Evolutionary conservation across 2,797 vertebrate genomes (phyloP), one percentile per base, ranked within the genome.

Genomic region (Galaxias olidus): DNA sequence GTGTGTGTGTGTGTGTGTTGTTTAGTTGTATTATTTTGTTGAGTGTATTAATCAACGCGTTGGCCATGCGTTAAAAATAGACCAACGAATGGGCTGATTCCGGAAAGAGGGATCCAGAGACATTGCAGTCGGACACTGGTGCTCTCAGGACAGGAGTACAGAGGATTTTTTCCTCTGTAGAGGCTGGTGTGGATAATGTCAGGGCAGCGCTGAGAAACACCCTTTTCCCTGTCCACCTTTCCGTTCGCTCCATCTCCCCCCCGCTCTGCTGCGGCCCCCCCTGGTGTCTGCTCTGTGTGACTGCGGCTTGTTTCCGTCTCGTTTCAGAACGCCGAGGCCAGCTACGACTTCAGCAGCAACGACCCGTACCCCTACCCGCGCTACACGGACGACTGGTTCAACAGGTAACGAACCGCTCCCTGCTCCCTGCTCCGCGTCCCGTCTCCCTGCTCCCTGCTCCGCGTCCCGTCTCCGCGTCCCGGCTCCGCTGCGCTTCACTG

Each of bases 371-470:
- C 98, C 0, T 99, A 98, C 68, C 98, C 98, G 1, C 96, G 98
- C 72, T 99, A 99, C 72, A 99, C 98, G 69, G 96, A 98, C 8
- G 98, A 99, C 92, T 99, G 98, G 98, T 99, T 99, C 88, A 99
- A 99, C 96, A 99, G 98, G 98, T 98, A 94, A 94, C 76, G 61
- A 61, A 74, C 66, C 53, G 62, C 59, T 61, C 73, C 61, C 54
- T 0, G 0, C 9, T 61, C 61, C 18, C 10, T 8, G 11, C 12
- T 45, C 18, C 19, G 15, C 44, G n/a, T n/a, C n/a, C n/a, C n/a
- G n/a, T n/a, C n/a, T n/a, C n/a, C n/a, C n/a, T n/a, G n/a, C n/a
- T n/a, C n/a, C n/a, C n/a, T n/a, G n/a, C n/a, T n/a, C n/a, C n/a
- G n/a, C n/a, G n/a, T n/a, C n/a, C n/a, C n/a, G n/a, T n/a, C n/a